phyloP scores from a whole-genome alignment of 2,797 vertebrate species.

The Uromys caudimaculatus region DNA sequence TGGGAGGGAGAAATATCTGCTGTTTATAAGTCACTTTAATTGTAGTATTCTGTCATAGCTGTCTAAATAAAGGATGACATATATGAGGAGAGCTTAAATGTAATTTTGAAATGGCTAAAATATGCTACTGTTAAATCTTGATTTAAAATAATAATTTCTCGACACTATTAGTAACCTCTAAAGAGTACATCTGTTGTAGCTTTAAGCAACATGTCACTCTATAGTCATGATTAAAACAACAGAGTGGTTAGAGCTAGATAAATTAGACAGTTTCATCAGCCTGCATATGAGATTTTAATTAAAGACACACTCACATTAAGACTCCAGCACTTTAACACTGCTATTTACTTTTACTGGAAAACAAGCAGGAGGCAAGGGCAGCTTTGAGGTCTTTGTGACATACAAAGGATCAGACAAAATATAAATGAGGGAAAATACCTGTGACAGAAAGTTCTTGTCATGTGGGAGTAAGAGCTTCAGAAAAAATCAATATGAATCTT shows the following conservation, averaged over 20 bases:
- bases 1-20: not conserved
- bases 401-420: conserved; percentile 62
- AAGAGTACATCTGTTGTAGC: conserved; percentile 45
- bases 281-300: conserved; percentile 71
- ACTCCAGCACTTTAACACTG: conserved; percentile 54
- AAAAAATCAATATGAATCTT: conserved; percentile 68
- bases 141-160: conserved; percentile 63
- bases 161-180: conserved; percentile 53
- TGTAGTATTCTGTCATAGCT: not conserved
- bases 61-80: not conserved
- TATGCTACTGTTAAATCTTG: not conserved
- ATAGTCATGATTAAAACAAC: conserved; percentile 65
- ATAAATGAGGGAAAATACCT: conserved; percentile 73
- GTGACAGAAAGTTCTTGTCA: conserved; percentile 65
- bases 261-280: conserved; percentile 72
- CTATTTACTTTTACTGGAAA: conserved; percentile 66
- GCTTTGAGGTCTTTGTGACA: conserved; percentile 49
- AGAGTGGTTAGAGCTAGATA: conserved; percentile 49
- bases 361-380: conserved; percentile 63
- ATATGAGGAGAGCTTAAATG: conserved; percentile 24
- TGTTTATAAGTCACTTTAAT: not conserved
- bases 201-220: conserved; percentile 66
- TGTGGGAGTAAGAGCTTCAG: conserved; percentile 59
- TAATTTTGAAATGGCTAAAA: conserved; percentile 64
- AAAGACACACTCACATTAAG: conserved; percentile 72